Percentiles rank a stretch among this genome's conserved stretches.
These are phyloP conservation scores for Ectropis grisescens DNA, from an alignment of 1,140 invertebrate species.

Conservation along the genomic window DNA sequence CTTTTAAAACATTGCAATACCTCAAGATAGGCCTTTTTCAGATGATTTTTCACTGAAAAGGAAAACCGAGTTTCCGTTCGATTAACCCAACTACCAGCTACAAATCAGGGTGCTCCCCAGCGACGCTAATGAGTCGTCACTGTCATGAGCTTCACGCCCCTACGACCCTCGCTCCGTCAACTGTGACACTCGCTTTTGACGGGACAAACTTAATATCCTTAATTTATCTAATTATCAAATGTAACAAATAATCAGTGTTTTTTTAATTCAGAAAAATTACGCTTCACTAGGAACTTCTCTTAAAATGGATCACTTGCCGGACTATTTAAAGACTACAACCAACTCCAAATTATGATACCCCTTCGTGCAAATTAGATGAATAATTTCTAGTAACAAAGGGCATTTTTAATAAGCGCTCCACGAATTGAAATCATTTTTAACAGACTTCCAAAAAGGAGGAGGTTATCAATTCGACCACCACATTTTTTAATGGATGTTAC, in stretches of 20 bases:
- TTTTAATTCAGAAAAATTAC: neutral
- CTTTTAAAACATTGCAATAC: neutral
- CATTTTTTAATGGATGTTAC: too few species aligned
- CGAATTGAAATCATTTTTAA: too few species aligned
- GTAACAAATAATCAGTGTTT: neutral
- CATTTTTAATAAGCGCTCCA: too few species aligned
- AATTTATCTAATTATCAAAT: conserved; percentile 15
- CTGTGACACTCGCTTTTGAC: conserved; percentile 11
- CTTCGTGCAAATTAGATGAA: neutral
- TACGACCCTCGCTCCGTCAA: conserved; percentile 3
- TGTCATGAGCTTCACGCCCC: conserved; percentile 17
- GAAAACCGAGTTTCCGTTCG: too few species aligned
- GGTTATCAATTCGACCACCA: too few species aligned
- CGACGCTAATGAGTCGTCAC: conserved; percentile 43
- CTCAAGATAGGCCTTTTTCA: neutral
- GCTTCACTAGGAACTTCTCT: too few species aligned
- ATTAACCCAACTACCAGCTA: too few species aligned
- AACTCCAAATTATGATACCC: too few species aligned
- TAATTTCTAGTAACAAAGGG: too few species aligned
- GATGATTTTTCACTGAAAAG: too few species aligned
- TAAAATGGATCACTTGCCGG: neutral
- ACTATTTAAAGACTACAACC: neutral
- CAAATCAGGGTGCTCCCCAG: neutral
- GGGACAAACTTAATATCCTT: conserved; percentile 7
- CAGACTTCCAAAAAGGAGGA: too few species aligned